These are phyloP conservation scores for Cylas formicarius DNA, from an alignment of 1,140 invertebrate species.

Conservation along the genomic window DNA sequence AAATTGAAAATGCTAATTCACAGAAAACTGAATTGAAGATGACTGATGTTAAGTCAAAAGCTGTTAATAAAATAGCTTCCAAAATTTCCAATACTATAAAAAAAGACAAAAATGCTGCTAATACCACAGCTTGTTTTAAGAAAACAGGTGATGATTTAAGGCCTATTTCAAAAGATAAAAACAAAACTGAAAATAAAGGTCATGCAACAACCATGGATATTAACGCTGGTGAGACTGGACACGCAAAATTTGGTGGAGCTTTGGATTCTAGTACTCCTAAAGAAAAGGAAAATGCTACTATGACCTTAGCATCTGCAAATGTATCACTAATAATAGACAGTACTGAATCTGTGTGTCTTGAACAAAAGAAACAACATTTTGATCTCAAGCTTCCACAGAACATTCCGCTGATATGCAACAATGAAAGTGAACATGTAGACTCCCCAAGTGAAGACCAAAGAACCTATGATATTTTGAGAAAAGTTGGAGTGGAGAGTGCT, in stretches of 20 bases:
- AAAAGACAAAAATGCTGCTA: conserved; percentile 5
- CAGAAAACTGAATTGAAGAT: conserved; percentile 16
- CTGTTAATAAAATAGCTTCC: neutral
- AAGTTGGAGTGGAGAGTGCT: conserved; percentile 36
- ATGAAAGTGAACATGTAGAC: conserved; percentile 28
- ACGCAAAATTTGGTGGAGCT: no score
- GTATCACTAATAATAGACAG: no score
- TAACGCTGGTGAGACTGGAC: no score
- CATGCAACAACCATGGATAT: no score
- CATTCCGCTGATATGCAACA: conserved; percentile 5
- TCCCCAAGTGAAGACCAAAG: conserved; percentile 40
- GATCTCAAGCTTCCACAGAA: conserved; percentile 14
- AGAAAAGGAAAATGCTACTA: no score
- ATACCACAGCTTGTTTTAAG: no score
- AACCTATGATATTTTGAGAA: conserved; percentile 38
- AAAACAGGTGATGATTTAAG: conserved; percentile 20
- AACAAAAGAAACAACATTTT: conserved; percentile 12
- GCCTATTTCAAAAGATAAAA: conserved; percentile 4
- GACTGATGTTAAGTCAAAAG: conserved; percentile 18
- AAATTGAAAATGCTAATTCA: neutral
- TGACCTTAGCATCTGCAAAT: no score
- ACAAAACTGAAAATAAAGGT: no score
- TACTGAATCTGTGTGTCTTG: no score
- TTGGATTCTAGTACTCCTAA: no score
- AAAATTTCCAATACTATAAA: neutral